phyloP scores from a whole-genome alignment of 2,888 invertebrate species.

The Calameuta pallipes region DNA sequence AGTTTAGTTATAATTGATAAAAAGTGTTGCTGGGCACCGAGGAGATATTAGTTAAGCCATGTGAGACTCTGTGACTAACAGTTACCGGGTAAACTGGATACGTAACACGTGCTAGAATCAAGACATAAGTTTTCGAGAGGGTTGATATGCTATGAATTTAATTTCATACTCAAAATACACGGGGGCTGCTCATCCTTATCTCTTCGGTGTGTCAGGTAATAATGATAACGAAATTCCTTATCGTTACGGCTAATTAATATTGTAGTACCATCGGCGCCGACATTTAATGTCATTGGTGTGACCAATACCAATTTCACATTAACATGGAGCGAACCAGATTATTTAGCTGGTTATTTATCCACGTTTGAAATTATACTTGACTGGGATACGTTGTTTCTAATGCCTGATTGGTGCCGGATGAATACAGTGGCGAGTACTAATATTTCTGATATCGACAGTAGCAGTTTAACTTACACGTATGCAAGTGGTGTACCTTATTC shows the following conservation, averaged over 20 bases:
- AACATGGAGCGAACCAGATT: conserved; percentile 45
- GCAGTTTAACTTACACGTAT: conserved; percentile 25
- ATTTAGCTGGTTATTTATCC: conserved; percentile 46
- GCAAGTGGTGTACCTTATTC: conserved; percentile 37
- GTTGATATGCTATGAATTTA: not conserved
- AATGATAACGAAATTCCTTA: not conserved
- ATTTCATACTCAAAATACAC: not conserved
- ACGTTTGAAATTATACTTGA: conserved; percentile 41
- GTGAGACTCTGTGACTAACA: not conserved
- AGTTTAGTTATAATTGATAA: conserved; percentile 6
- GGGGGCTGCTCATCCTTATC: not conserved
- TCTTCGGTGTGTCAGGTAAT: not conserved
- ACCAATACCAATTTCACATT: conserved; percentile 39
- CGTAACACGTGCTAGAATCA: not conserved
- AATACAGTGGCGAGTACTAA: conserved; percentile 12
- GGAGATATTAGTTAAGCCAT: not conserved
- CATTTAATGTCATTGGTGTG: conserved; percentile 28
- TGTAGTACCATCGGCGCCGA: conserved; percentile 43
- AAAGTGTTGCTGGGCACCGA: not conserved
- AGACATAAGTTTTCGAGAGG: not conserved
- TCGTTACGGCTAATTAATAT: conserved; percentile 6
- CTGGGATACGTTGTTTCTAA: conserved; percentile 37
- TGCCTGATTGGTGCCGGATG: conserved; percentile 43
- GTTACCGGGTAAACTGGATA: not conserved
- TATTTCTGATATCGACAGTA: conserved; percentile 27